A percentile compares a stretch with the other conserved stretches of the same genome.
phyloP scores from a whole-genome alignment of 2,888 invertebrate genomes.

The Scotopteryx bipunctaria region DNA sequence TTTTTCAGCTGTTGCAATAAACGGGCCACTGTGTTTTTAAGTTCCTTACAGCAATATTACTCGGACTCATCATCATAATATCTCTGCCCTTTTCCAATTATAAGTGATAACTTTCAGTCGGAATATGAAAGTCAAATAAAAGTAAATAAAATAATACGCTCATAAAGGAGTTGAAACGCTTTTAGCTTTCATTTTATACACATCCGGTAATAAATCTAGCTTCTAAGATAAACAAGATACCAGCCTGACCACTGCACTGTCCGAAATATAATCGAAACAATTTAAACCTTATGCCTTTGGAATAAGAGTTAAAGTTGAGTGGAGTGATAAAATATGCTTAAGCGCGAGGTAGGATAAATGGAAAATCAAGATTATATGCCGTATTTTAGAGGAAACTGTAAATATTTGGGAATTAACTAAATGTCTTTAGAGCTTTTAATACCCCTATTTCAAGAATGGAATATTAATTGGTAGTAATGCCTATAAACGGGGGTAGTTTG shows the following conservation, averaged over 20 bases:
- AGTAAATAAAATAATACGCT: not conserved
- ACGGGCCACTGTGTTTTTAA: too few relatives aligned
- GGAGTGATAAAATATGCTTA: constrained; percentile 19
- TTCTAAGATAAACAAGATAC: constrained; percentile 38
- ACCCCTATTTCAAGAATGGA: too few relatives aligned
- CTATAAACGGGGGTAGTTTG: too few relatives aligned
- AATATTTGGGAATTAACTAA: too few relatives aligned
- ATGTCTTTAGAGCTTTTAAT: too few relatives aligned
- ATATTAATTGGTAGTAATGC: too few relatives aligned
- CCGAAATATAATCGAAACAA: constrained; percentile 17
- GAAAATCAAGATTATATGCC: constrained; percentile 15
- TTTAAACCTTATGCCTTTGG: constrained; percentile 15
- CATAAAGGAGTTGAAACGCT: not conserved
- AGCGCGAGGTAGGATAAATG: constrained; percentile 8
- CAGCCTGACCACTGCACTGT: constrained; percentile 23
- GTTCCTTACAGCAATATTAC: too few relatives aligned
- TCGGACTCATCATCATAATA: too few relatives aligned
- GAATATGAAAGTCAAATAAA: too few relatives aligned
- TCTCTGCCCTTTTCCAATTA: too few relatives aligned
- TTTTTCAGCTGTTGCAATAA: too few relatives aligned
- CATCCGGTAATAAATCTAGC: constrained; percentile 37
- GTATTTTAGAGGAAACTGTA: not conserved
- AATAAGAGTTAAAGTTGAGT: constrained; percentile 19
- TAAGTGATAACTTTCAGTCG: too few relatives aligned
- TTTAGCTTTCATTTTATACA: constrained; percentile 5